Evolutionary conservation across 2,797 vertebrate genomes (phyloP).

Genomic region (Enteromius radiatus): DNA sequence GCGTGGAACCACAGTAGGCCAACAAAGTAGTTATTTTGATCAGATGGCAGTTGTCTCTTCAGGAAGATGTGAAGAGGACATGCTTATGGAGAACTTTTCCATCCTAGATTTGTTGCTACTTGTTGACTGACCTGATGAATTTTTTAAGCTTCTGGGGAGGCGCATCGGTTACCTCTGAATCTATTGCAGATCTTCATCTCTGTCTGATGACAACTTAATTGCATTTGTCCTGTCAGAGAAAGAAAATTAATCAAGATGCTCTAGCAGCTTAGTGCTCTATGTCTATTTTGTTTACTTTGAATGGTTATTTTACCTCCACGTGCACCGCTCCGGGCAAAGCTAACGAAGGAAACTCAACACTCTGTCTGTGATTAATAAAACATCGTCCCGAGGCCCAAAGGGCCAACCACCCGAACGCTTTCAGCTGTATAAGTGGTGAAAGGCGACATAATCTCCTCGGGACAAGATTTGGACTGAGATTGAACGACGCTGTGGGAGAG

Average conservation of each 20-base stretch:
- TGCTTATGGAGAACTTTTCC: slow-evolving; percentile 31
- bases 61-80: not conserved
- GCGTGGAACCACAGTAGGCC: not conserved
- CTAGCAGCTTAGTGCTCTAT: slow-evolving; percentile 3
- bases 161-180: slow-evolving; percentile 52
- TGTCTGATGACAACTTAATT: slow-evolving; percentile 60
- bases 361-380: slow-evolving; percentile 77
- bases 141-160: slow-evolving; percentile 58
- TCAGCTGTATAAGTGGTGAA: slow-evolving; percentile 80
- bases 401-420: slow-evolving; percentile 72
- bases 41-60: not conserved
- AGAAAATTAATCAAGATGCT: slow-evolving; percentile 34
- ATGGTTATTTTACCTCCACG: slow-evolving; percentile 32
- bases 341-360: slow-evolving; percentile 76
- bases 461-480: slow-evolving; percentile 80
- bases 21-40: not conserved
- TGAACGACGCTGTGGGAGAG: slow-evolving; percentile 62
- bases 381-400: slow-evolving; percentile 69
- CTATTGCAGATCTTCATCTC: slow-evolving; percentile 46
- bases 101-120: slow-evolving; percentile 54
- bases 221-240: slow-evolving; percentile 26
- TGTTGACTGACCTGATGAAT: slow-evolving; percentile 58
- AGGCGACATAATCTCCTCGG: slow-evolving; percentile 77
- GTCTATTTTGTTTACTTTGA: slow-evolving; percentile 6
- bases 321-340: slow-evolving; percentile 67